phyloP scores from a whole-genome alignment of 2,888 invertebrate species.

The Euclidia mi region DNA sequence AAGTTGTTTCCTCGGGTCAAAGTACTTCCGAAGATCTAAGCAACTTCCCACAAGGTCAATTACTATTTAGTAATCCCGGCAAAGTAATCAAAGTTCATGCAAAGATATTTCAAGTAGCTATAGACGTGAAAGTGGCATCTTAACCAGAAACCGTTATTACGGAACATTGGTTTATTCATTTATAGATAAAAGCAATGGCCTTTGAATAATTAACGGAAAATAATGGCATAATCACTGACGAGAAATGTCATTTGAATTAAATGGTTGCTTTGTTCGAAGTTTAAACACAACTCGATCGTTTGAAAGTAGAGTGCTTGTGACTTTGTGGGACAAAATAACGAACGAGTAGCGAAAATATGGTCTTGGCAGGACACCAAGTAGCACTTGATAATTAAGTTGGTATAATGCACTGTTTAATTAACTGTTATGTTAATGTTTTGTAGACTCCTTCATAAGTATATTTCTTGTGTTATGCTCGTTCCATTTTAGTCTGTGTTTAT shows the following conservation, averaged over 20 bases:
- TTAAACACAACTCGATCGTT: conserved; percentile 1
- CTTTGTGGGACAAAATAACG: conserved; percentile 32
- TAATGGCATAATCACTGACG: background rate
- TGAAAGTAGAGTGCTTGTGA: conserved; percentile 3
- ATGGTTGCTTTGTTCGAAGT: background rate
- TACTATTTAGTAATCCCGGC: too few relatives aligned
- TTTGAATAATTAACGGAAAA: too few relatives aligned
- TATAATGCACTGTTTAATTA: conserved; percentile 52
- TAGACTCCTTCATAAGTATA: background rate
- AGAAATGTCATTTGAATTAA: background rate
- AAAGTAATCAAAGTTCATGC: too few relatives aligned
- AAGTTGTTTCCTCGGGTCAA: too few relatives aligned
- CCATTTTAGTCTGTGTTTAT: background rate
- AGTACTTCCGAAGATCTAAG: too few relatives aligned
- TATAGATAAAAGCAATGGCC: too few relatives aligned
- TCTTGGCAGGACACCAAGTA: conserved; percentile 51
- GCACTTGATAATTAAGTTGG: conserved; percentile 50
- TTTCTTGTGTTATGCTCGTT: too few relatives aligned
- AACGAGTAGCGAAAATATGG: conserved; percentile 31
- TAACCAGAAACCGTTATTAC: too few relatives aligned
- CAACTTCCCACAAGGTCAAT: too few relatives aligned
- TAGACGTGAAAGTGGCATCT: too few relatives aligned
- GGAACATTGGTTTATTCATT: too few relatives aligned
- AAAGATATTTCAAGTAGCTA: too few relatives aligned
- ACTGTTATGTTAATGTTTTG: conserved; percentile 21